A percentile compares a stretch with the other conserved stretches of the same genome.
phyloP scores from a whole-genome alignment of 2,888 invertebrate genomes.

The Cephus nigrinus region DNA sequence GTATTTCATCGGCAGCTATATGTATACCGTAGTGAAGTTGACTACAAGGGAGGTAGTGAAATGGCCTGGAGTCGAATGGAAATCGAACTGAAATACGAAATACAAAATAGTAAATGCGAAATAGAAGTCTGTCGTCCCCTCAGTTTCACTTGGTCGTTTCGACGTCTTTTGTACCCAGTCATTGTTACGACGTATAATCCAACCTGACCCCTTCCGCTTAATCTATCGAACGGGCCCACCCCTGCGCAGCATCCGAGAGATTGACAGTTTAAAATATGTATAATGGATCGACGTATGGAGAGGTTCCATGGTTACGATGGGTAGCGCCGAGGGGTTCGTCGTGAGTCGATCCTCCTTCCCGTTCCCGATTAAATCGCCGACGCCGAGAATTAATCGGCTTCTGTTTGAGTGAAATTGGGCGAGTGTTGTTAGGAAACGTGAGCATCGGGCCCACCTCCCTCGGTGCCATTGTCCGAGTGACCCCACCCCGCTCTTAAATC shows the following conservation, averaged over 20 bases:
- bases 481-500: slow-evolving; percentile 35
- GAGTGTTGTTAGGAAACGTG: slow-evolving; percentile 62
- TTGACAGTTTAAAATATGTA: slow-evolving; percentile 67
- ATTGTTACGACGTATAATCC: slow-evolving; percentile 53
- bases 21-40: neutral
- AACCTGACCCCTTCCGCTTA: slow-evolving; percentile 56
- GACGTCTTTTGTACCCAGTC: slow-evolving; percentile 52
- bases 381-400: slow-evolving; percentile 66
- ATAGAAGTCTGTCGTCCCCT: neutral
- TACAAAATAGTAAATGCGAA: neutral
- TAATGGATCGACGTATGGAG: slow-evolving; percentile 55
- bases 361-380: slow-evolving; percentile 59
- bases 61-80: neutral
- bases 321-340: neutral
- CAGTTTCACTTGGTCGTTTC: neutral
- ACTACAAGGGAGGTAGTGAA: neutral
- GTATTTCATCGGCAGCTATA: neutral
- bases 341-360: slow-evolving; percentile 5
- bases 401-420: slow-evolving; percentile 53
- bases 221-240: slow-evolving; percentile 42
- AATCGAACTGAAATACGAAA: neutral
- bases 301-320: neutral
- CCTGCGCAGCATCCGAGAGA: slow-evolving; percentile 51
- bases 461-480: slow-evolving; percentile 25
- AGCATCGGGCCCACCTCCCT: slow-evolving; percentile 43